Evolutionary conservation across 2,113 vertebrate species (phyloP).

Genomic region (Spilogale gracilis): DNA sequence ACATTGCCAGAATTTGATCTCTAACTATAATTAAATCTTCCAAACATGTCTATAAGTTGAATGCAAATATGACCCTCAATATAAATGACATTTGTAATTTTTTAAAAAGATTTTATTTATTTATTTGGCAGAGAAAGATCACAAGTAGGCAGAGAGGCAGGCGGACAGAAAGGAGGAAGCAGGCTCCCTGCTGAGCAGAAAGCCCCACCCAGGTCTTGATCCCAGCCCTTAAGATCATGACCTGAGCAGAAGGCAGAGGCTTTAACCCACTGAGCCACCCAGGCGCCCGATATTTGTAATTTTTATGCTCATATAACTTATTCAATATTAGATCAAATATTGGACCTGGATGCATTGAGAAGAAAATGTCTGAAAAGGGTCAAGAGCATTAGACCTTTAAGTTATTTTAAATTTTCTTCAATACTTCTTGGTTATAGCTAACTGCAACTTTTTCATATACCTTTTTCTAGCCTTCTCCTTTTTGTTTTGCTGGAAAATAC

Average conservation of each 20-base stretch:
- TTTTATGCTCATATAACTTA: neutral
- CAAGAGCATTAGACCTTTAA: neutral
- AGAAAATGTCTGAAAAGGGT: neutral
- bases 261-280: no score
- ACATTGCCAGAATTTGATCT: constrained; percentile 38
- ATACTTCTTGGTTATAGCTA: neutral
- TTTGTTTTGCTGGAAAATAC: constrained; percentile 4
- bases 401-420: constrained; percentile 20
- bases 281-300: no score
- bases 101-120: no score
- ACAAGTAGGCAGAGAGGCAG: no score
- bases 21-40: constrained; percentile 23
- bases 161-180: no score
- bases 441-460: neutral
- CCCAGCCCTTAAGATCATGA: no score
- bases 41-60: neutral
- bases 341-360: neutral
- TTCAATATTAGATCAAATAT: neutral
- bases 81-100: neutral
- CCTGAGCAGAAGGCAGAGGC: no score
- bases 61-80: neutral
- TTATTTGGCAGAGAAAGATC: no score
- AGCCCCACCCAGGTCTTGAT: no score
- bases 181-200: no score
- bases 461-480: neutral